These are phyloP conservation scores for Oryzias javanicus DNA, from an alignment of 2,113 vertebrate species.

Conservation along the genomic window DNA sequence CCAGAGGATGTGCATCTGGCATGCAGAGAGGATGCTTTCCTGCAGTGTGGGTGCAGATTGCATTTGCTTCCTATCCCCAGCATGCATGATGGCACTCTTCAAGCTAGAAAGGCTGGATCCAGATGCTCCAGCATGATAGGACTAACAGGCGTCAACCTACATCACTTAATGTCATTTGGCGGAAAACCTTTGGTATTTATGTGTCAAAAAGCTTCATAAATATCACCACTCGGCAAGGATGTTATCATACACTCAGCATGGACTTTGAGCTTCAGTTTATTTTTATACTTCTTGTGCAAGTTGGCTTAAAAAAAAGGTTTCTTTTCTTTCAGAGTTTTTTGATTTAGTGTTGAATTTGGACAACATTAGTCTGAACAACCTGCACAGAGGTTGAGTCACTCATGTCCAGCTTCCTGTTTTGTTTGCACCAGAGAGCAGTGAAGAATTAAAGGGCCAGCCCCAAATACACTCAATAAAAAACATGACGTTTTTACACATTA, in stretches of 20 bases:
- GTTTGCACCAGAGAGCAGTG: conserved; percentile 43
- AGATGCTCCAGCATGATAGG: conserved; percentile 89
- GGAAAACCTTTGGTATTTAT: conserved; percentile 34
- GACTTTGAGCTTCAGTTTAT: not conserved
- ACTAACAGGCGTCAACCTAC: conserved; percentile 50
- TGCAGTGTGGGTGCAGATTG: conserved; percentile 44
- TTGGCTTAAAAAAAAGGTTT: not conserved
- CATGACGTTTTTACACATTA: conserved; percentile 32
- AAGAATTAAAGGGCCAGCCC: conserved; percentile 46
- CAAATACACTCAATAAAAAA: conserved; percentile 28
- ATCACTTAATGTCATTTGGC: conserved; percentile 21
- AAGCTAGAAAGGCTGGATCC: conserved; percentile 76
- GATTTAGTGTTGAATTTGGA: conserved; percentile 7
- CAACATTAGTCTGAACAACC: conserved; percentile 39
- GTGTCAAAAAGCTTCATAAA: conserved; percentile 20
- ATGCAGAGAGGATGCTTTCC: conserved; percentile 58
- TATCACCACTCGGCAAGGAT: conserved; percentile 1
- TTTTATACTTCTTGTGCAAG: not conserved
- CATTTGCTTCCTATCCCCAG: conserved; percentile 76
- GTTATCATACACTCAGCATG: not conserved
- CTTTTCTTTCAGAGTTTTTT: not conserved
- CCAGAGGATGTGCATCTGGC: conserved; percentile 68
- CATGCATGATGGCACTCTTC: conserved; percentile 45
- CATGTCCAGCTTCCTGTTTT: conserved; percentile 66
- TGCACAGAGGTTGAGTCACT: conserved; percentile 59